phyloP scores from a whole-genome alignment of 2,113 vertebrate species.

The Limnothrissa miodon region DNA sequence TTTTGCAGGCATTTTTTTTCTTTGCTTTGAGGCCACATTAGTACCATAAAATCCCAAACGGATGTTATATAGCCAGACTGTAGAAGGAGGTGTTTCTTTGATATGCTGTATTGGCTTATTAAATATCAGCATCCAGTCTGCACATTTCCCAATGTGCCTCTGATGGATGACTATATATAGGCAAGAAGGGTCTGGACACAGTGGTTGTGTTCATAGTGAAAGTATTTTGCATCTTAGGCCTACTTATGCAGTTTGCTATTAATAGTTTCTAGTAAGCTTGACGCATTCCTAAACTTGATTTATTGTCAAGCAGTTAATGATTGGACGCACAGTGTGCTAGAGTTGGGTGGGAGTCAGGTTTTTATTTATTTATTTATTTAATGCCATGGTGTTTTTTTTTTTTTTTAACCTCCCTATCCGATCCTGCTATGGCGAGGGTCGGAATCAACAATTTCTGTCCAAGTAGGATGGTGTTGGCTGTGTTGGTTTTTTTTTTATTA shows the following conservation, averaged over 20 bases:
- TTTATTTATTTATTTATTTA: background rate
- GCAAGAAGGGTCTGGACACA: background rate
- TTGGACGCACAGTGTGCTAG: background rate
- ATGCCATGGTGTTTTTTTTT: background rate
- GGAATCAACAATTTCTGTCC: background rate
- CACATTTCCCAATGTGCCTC: background rate
- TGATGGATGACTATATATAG: constrained; percentile 6
- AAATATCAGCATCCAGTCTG: background rate
- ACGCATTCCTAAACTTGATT: background rate
- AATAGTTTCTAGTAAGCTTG: background rate
- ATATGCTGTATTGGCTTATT: background rate
- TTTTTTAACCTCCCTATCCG: too few relatives aligned
- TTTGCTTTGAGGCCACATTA: background rate
- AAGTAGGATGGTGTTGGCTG: background rate
- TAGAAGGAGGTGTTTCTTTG: background rate
- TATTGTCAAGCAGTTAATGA: background rate
- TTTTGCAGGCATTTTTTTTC: background rate
- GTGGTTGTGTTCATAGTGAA: constrained; percentile 8
- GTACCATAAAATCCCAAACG: background rate
- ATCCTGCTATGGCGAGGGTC: background rate
- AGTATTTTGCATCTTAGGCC: background rate
- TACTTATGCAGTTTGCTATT: background rate
- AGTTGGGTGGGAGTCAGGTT: background rate
- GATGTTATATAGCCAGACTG: background rate
- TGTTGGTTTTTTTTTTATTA: background rate